Evolutionary conservation across 2,888 invertebrate genomes (phyloP), one percentile per base, ranked within the genome.

Genomic region (Atethmia centrago): DNA sequence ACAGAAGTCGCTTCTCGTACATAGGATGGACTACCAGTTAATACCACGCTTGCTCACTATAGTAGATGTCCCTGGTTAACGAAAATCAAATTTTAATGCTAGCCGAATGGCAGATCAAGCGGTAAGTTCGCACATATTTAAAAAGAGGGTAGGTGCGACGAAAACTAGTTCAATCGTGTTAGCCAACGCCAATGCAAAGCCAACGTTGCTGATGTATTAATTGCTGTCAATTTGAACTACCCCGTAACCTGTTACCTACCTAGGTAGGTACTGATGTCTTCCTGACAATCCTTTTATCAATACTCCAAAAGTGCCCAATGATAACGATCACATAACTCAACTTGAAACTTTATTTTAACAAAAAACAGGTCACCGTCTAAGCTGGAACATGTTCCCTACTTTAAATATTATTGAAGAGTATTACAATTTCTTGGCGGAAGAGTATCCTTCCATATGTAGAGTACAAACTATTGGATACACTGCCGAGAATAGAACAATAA

Each of bases 371-470:
- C 91, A 92, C 79, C 85, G 92, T 49, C 79, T 92, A 66, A 82
- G 81, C 61, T 93, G 89, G 88, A 81, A 85, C 1, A 80, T 84
- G 28, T 93, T 86, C 65, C 92, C 92, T n/a, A 83, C 88, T 16
- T 67, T 88, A 53, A 72, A 83, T 64, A 78, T 90, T 9, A 89
- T 93, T 25, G 82, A 91, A 10, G 91, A 92, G 72, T 93, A 88
- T 76, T 85, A 88, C 31, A 71, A 85, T 40, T 89, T 81, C 65
- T 40, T 92, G 19, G 68, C 81, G 0, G 87, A 89, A 42, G 88
- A 86, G 14, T 92, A 87, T 76, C 83, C 90, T n/a, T 90, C 91
- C 2, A 81, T 92, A 61, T 90, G 90, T 80, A 87, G 81, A 69
- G 59, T 90, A 45, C 76, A 83, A 55, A 82, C 53, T 36, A 89